Conservation (phyloP, 2,113 vertebrate species). For the Tor tambroides region DNA sequence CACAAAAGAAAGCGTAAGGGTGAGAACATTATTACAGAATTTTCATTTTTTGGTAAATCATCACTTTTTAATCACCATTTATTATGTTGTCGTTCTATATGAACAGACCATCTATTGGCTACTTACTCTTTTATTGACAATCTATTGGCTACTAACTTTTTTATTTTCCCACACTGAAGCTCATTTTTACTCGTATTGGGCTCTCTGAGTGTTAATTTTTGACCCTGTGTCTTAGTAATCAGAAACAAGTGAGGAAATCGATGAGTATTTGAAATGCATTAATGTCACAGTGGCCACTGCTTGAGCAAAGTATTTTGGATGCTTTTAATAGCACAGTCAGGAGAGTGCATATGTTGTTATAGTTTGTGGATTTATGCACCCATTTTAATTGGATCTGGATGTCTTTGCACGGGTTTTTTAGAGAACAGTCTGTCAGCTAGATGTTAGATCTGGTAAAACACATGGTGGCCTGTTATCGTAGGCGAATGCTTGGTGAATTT, state of each 20-base stretch:
- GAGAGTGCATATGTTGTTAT: background rate
- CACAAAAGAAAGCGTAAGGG: background rate
- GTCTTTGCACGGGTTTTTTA: conserved; percentile 49
- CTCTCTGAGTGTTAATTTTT: background rate
- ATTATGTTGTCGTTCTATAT: too few species aligned
- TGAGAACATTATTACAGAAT: background rate
- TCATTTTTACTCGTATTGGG: background rate
- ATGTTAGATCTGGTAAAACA: conserved; percentile 57
- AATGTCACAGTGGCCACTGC: conserved; percentile 32
- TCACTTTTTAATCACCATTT: background rate
- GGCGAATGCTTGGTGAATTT: conserved; percentile 68
- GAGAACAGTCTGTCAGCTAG: conserved; percentile 57
- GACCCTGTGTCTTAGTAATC: background rate
- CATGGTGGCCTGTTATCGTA: conserved; percentile 50
- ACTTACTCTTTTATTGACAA: background rate
- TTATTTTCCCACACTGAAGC: background rate
- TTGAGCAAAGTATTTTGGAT: conserved; percentile 32
- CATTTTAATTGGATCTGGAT: conserved; percentile 35
- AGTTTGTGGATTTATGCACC: conserved; percentile 11
- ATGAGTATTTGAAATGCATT: conserved; percentile 22
- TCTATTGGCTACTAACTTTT: background rate
- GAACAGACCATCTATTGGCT: too few species aligned
- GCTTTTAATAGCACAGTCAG: conserved; percentile 6
- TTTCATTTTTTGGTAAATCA: background rate
- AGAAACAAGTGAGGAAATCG: conserved; percentile 41